Evolutionary conservation across 2,888 invertebrate species (phyloP), one percentile per base, ranked within the genome.

Genomic region (Ichneumoninae sp.): DNA sequence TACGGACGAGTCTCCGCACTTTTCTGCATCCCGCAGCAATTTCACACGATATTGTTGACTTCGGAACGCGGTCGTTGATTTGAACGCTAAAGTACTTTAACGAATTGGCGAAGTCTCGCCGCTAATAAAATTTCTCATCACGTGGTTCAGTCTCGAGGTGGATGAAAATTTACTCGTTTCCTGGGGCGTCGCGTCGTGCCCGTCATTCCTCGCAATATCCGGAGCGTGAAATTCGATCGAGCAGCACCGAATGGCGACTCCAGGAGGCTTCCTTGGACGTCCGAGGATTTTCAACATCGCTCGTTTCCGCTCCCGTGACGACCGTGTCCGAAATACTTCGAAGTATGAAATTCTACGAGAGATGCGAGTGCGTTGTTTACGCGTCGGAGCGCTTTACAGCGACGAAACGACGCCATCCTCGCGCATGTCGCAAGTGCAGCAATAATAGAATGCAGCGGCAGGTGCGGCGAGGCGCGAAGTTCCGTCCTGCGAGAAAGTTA

Each of bases 181-280:
- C 47, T 65, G 47, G 70, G 19, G 16, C 52, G 30, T 22, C 66
- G 19, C 8, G 33, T 33, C 47, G 13, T 47, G 40, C 75, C 71
- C 83, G 76, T 85, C 75, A 73, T 85, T 81, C 68, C 81, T 78
- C 47, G 76, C 77, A 85, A 86, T 86, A 86, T 85, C 81, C 84
- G 84, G 60, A 75, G 78, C 68, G 75, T 83, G 74, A 81, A 81
- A 86, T 86, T 85, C 81, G 83, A 85, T 85, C 83, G 75, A 73
- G 52, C 44, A 33, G 19, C 22, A 40, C 66, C 73, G 22, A 69
- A 52, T 52, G 52, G 54, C 54, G 66, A 57, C 47, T 30, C 57
- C 70, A 36, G 65, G 50, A 77, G 71, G 60, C 63, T 52, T 77
- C 69, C 52, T 79, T 75, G 68, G 63, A 57, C 57, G 50, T 73